Evolutionary conservation across 2,113 vertebrate genomes (phyloP).

Genomic region (Lates calcarifer): DNA sequence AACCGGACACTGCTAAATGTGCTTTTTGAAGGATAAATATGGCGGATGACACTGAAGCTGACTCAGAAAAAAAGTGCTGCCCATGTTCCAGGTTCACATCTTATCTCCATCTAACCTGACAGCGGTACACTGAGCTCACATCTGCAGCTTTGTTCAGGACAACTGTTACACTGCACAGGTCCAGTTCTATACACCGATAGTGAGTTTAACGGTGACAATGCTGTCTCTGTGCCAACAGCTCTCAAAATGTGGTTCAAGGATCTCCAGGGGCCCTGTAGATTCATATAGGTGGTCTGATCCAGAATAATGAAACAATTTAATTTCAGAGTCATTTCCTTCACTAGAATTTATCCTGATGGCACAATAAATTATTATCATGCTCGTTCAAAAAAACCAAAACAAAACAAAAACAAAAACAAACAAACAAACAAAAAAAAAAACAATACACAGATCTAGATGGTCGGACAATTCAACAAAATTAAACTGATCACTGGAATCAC

Average conservation of each 20-base stretch:
- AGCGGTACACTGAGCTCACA: constrained; percentile 6
- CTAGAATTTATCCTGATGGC: background rate
- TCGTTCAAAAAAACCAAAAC: background rate
- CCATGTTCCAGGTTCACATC: background rate
- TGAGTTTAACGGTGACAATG: background rate
- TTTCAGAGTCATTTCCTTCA: background rate
- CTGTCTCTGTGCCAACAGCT: background rate
- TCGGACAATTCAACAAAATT: background rate
- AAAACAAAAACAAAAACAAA: too few species aligned
- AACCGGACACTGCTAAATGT: background rate
- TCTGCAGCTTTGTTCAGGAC: background rate
- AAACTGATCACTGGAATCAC: background rate
- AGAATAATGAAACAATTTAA: background rate
- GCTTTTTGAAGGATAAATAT: constrained; percentile 14
- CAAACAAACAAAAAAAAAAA: too few species aligned
- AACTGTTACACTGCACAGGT: background rate
- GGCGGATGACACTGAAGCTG: background rate
- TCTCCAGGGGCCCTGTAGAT: too few species aligned
- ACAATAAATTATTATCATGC: background rate
- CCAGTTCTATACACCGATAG: background rate
- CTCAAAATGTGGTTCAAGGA: too few species aligned
- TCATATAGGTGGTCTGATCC: background rate
- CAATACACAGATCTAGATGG: background rate
- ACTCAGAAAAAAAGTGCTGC: constrained; percentile 4
- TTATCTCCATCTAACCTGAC: background rate